Base-by-base conservation (phyloP, 2,888 invertebrate species). In the Oscheius sp. region DNA sequence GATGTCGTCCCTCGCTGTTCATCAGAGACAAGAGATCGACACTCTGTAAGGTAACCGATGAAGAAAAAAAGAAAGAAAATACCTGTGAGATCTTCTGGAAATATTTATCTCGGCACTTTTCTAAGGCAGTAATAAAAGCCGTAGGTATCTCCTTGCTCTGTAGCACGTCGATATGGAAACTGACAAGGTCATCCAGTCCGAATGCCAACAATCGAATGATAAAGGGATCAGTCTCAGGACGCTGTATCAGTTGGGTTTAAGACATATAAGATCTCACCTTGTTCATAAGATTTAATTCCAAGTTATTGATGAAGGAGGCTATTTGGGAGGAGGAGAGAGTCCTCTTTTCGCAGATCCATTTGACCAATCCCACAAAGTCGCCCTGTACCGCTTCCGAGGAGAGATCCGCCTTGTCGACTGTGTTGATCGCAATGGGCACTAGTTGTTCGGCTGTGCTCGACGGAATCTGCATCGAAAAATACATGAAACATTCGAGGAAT, bases 341-440 rank as follows among this genome's bases (percentile, higher is more conserved):
- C 55, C 35, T 56, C 35, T 55, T 69, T 12, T 53, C 69, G 18
- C 55, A 69, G 41, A 69, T 21, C 69, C 69, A 69, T 41, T 9
- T 1, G 16, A 69, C 16, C 0, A 69, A 35, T 18, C 29, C 23
- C 21, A 69, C 69, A 18, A 55, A 7, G 35, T 69, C 56, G 18
- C 12, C 23, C 21, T 69, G 69, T 16, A 69, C 69, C 3, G 21
- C 55, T 1, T 56, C 69, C n/a, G 12, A 12, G 0, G 9, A 1
- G 12, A 27, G 16, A 35, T 69, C 69, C 12, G 55, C 55, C 18
- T 43, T 53, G 21, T 69, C 56, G 18, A 69, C 13, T 12, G 23
- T 53, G 18, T 53, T 55, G 0, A 56, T 41, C 5, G 55, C 55
- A 12, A 69, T 41, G 12, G 69, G 55, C n/a, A 56, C 21, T 9